A percentile compares a stretch with the other conserved stretches of the same genome.
These are phyloP conservation scores for Bembecia ichneumoniformis DNA, from an alignment of 2,888 invertebrate species.

Conservation along the genomic window DNA sequence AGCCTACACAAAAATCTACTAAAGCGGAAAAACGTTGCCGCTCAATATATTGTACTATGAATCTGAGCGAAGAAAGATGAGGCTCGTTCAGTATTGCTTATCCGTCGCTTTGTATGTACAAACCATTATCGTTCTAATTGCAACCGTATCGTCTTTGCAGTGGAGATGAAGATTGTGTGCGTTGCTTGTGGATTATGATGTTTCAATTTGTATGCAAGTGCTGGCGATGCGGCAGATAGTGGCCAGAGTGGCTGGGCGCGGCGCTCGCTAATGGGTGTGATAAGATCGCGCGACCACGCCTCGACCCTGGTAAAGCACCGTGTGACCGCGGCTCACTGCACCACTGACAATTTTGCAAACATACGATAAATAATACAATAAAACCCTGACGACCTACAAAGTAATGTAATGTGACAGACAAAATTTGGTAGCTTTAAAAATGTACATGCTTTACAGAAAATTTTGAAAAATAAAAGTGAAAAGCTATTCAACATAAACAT, in stretches of 20 bases:
- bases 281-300: conserved; percentile 66
- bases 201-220: conserved; percentile 26
- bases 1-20: conserved; percentile 30
- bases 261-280: conserved; percentile 62
- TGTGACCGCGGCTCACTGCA: background rate
- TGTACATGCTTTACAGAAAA: no score
- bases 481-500: no score
- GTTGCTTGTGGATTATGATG: conserved; percentile 21
- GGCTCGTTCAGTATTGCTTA: conserved; percentile 18
- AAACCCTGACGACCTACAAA: no score
- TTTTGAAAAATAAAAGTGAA: no score
- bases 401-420: no score
- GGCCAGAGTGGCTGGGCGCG: conserved; percentile 59
- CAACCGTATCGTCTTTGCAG: background rate
- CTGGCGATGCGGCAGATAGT: conserved; percentile 29
- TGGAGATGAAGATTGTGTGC: background rate
- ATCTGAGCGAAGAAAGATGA: conserved; percentile 34
- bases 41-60: conserved; percentile 38
- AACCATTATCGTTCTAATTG: background rate
- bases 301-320: conserved; percentile 21
- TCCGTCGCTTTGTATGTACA: conserved; percentile 2
- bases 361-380: conserved; percentile 3
- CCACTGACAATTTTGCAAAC: conserved; percentile 8
- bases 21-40: conserved; percentile 39
- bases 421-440: no score